Evolutionary conservation across 2,888 invertebrate species (phyloP).

Genomic region (Malthinus flaveolus): DNA sequence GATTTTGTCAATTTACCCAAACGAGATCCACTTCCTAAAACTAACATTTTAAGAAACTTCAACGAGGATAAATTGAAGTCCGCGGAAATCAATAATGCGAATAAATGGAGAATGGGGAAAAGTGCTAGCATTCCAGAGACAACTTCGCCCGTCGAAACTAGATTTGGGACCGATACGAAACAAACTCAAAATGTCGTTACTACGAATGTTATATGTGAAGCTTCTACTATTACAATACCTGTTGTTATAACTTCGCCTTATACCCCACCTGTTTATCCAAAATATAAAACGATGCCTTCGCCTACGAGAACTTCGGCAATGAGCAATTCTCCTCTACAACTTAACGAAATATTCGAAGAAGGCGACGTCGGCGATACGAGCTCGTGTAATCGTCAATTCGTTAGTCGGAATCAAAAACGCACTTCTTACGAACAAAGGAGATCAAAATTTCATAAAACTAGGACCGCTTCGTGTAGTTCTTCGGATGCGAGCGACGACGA

Average conservation of each 20-base stretch:
- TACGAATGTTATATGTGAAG: slow-evolving; percentile 57
- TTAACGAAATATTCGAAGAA: slow-evolving; percentile 73
- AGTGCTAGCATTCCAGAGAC: slow-evolving; percentile 43
- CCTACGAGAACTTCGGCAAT: slow-evolving; percentile 55
- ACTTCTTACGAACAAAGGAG: slow-evolving; percentile 62
- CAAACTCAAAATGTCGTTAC: slow-evolving; percentile 36
- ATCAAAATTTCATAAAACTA: slow-evolving; percentile 70
- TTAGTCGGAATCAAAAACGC: slow-evolving; percentile 46
- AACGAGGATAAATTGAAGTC: slow-evolving; percentile 27
- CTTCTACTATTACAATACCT: slow-evolving; percentile 60
- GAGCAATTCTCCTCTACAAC: slow-evolving; percentile 52
- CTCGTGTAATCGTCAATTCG: slow-evolving; percentile 42
- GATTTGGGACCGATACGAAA: slow-evolving; percentile 37
- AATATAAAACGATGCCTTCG: slow-evolving; percentile 64
- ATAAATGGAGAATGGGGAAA: slow-evolving; percentile 50
- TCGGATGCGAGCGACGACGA: slow-evolving; percentile 92
- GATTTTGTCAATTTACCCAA: slow-evolving; percentile 35
- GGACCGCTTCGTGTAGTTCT: slow-evolving; percentile 90
- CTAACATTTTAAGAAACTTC: slow-evolving; percentile 20
- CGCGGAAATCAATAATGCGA: slow-evolving; percentile 26
- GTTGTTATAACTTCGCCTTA: slow-evolving; percentile 51
- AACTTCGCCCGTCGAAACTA: slow-evolving; percentile 33
- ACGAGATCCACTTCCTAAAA: slow-evolving; percentile 39
- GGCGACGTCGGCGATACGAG: slow-evolving; percentile 53
- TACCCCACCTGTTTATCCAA: slow-evolving; percentile 50